These are phyloP conservation scores for Laterallus jamaicensis DNA, from an alignment of 2,113 vertebrate species.

Conservation along the genomic window DNA sequence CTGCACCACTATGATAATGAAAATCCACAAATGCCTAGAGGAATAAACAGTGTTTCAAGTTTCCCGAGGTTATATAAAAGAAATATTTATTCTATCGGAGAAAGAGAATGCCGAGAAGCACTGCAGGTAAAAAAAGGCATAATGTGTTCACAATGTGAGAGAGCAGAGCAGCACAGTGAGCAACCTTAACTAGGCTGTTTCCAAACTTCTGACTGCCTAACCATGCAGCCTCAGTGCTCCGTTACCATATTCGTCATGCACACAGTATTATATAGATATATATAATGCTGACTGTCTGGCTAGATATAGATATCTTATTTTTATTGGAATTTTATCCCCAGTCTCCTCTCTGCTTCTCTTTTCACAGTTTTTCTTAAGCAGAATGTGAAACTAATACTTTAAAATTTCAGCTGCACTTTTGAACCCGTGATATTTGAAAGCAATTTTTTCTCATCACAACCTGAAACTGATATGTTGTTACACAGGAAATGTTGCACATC, in stretches of 20 bases:
- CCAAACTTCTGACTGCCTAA: slow-evolving; percentile 54
- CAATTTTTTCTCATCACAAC: slow-evolving; percentile 47
- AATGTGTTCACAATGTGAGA: background rate
- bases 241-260: slow-evolving; percentile 25
- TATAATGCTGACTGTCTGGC: background rate
- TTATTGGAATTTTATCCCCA: slow-evolving; percentile 31
- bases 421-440: slow-evolving; percentile 29
- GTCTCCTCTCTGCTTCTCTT: slow-evolving; percentile 26
- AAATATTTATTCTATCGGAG: slow-evolving; percentile 21
- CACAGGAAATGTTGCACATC: slow-evolving; percentile 8
- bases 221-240: slow-evolving; percentile 32
- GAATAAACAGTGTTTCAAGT: slow-evolving; percentile 5
- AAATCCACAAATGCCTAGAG: slow-evolving; percentile 4
- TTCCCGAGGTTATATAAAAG: slow-evolving; percentile 27
- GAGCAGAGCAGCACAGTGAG: slow-evolving; percentile 5
- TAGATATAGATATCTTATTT: slow-evolving; percentile 26
- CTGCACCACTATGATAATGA: slow-evolving; percentile 3
- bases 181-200: slow-evolving; percentile 28
- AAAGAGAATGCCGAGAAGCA: background rate
- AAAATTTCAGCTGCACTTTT: slow-evolving; percentile 57
- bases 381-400: slow-evolving; percentile 54
- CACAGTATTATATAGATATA: slow-evolving; percentile 19
- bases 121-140: background rate
- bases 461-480: slow-evolving; percentile 52
- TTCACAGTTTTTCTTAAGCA: slow-evolving; percentile 36